phyloP scores from a whole-genome alignment of 1,140 invertebrate species.

The Amphibalanus amphitrite region DNA sequence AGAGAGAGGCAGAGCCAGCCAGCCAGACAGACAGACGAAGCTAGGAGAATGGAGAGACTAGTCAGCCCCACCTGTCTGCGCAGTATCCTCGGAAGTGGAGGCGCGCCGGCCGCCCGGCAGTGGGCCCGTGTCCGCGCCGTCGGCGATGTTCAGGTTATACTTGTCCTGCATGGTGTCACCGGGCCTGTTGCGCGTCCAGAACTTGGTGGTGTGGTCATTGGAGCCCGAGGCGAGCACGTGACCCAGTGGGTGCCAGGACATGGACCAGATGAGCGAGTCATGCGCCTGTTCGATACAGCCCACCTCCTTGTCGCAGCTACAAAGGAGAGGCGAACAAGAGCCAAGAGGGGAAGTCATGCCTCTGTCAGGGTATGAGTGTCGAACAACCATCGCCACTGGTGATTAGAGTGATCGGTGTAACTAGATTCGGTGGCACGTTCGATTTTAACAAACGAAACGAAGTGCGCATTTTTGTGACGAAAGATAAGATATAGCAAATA shows the following conservation, averaged over 20 bases:
- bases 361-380: no score
- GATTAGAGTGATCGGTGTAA: no score
- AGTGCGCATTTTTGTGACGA: no score
- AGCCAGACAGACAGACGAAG: constrained; percentile 14
- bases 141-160: constrained; percentile 82
- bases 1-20: constrained; percentile 13
- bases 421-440: no score
- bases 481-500: no score
- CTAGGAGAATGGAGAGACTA: no score
- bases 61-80: background rate
- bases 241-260: constrained; percentile 97
- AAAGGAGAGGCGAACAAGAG: no score
- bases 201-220: constrained; percentile 96
- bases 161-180: constrained; percentile 96
- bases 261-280: constrained; percentile 96
- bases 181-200: constrained; percentile 96
- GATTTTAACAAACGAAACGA: no score
- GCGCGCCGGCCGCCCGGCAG: background rate
- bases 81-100: background rate
- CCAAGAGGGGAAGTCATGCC: no score
- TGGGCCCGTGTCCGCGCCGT: constrained; percentile 34
- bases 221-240: constrained; percentile 96
- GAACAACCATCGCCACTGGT: no score
- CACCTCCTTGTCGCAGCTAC: constrained; percentile 89
- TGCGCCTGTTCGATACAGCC: constrained; percentile 95